phyloP scores from a whole-genome alignment of 2,888 invertebrate genomes.

The Euzophera pinguis region DNA sequence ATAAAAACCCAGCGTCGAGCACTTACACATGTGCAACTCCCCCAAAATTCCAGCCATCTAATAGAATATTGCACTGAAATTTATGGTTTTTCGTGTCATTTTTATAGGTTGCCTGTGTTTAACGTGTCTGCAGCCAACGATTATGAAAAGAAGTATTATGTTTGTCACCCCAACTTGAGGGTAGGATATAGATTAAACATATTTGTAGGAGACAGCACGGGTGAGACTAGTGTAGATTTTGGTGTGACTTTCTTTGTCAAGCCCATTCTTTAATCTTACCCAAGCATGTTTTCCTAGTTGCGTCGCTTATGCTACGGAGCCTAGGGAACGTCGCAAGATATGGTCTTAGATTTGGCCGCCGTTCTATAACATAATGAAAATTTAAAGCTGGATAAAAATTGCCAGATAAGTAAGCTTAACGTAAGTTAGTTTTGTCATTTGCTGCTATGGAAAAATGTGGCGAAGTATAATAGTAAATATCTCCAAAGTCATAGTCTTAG shows the following conservation, averaged over 20 bases:
- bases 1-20: background rate
- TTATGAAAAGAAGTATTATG: conserved; percentile 60
- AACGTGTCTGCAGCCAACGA: conserved; percentile 66
- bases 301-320: no score
- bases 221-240: conserved; percentile 18
- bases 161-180: conserved; percentile 49
- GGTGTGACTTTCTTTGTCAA: conserved; percentile 7
- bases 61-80: conserved; percentile 64
- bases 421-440: no score
- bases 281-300: no score
- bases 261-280: no score
- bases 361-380: no score
- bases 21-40: conserved; percentile 12
- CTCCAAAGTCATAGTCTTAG: no score
- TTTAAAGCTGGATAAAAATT: no score
- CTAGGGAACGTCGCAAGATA: no score
- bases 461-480: no score
- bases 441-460: no score
- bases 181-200: conserved; percentile 20
- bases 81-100: conserved; percentile 69
- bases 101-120: conserved; percentile 71
- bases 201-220: conserved; percentile 16
- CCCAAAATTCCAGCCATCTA: conserved; percentile 34
- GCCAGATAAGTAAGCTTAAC: no score
- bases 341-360: no score